Conservation (phyloP, 1,140 invertebrate species). For the Luehdorfia chinensis region DNA sequence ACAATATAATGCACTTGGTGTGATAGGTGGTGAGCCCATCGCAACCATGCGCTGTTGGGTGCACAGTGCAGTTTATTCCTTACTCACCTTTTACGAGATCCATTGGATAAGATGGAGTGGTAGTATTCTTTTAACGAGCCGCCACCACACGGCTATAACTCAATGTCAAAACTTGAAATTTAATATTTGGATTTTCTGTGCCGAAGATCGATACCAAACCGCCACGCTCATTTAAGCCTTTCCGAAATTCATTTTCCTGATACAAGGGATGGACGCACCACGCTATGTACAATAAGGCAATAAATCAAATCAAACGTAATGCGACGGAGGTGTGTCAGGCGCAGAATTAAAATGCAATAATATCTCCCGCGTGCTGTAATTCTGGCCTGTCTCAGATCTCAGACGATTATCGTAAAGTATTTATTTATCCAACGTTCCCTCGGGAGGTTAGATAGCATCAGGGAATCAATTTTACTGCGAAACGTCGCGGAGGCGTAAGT, state of each 20-base stretch:
- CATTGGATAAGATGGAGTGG: no score
- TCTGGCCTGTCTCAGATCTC: conserved; percentile 66
- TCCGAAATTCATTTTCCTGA: conserved; percentile 41
- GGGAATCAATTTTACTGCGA: conserved; percentile 69
- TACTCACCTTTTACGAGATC: no score
- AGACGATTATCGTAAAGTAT: conserved; percentile 70
- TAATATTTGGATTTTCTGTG: conserved; percentile 43
- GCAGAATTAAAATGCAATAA: conserved; percentile 73
- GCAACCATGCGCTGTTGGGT: no score
- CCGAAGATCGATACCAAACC: conserved; percentile 40
- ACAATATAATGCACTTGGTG: no score
- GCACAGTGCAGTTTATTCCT: no score
- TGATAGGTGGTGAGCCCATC: no score
- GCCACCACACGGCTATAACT: no score
- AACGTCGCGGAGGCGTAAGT: conserved; percentile 65
- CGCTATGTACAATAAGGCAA: conserved; percentile 50
- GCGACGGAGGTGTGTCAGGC: conserved; percentile 55
- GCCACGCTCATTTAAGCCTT: conserved; percentile 38
- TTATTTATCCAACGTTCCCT: conserved; percentile 71
- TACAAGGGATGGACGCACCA: conserved; percentile 25
- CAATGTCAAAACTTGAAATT: conserved; percentile 57
- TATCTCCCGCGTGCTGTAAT: conserved; percentile 58
- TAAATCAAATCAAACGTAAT: conserved; percentile 64
- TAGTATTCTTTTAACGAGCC: no score
- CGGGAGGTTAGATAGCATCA: conserved; percentile 67